Conservation (phyloP, 1,140 invertebrate genomes). For the Halesus radiatus region DNA sequence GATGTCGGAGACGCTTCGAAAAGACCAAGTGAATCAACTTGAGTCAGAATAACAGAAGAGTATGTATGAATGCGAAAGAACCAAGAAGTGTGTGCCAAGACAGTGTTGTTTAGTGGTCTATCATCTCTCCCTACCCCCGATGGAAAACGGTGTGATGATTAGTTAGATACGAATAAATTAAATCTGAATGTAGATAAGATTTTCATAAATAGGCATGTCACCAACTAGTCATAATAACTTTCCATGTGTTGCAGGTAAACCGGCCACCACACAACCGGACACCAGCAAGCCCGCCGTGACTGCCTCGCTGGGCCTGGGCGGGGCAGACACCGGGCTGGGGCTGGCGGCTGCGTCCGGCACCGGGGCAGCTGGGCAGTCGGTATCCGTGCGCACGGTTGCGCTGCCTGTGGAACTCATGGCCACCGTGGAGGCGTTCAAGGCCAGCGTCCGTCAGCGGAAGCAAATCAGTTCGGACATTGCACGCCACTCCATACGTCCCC, state of each 20-base stretch:
- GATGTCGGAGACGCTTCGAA: too few relatives aligned
- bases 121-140: too few relatives aligned
- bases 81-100: too few relatives aligned
- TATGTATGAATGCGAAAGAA: too few relatives aligned
- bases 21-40: too few relatives aligned
- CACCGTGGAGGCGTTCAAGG: slow-evolving; percentile 76
- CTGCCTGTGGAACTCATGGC: slow-evolving; percentile 80
- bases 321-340: slow-evolving; percentile 34
- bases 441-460: slow-evolving; percentile 88
- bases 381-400: slow-evolving; percentile 62
- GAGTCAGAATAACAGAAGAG: too few relatives aligned
- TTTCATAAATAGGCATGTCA: not conserved
- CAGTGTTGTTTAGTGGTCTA: too few relatives aligned
- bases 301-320: slow-evolving; percentile 48
- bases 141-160: too few relatives aligned
- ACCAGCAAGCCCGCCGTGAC: not conserved
- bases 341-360: not conserved
- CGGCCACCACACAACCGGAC: slow-evolving; percentile 1
- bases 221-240: not conserved
- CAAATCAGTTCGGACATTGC: slow-evolving; percentile 85
- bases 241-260: slow-evolving; percentile 7
- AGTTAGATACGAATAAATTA: too few relatives aligned
- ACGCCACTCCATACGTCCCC: slow-evolving; percentile 77
- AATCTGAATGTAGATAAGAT: not conserved
- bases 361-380: slow-evolving; percentile 14